Conservation (phyloP, 2,888 invertebrate genomes). For the Theodoxus fluviatilis region DNA sequence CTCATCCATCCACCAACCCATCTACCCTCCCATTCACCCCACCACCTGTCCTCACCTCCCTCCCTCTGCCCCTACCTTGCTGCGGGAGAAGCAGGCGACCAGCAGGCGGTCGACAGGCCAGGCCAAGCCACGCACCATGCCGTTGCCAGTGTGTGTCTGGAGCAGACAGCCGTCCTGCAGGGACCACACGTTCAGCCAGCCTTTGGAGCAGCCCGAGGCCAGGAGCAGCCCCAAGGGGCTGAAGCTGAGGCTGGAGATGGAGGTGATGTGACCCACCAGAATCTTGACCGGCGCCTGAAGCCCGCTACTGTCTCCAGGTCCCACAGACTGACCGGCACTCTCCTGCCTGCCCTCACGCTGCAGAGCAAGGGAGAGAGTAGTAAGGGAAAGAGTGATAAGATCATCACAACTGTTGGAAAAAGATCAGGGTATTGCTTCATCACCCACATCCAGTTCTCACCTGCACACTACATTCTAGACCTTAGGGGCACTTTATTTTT, state of each 20-base stretch:
- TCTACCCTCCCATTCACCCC: too few relatives aligned
- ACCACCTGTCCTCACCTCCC: too few relatives aligned
- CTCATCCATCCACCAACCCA: too few relatives aligned
- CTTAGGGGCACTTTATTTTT: too few relatives aligned
- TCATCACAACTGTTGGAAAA: too few relatives aligned
- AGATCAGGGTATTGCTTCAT: too few relatives aligned
- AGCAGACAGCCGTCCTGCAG: slow-evolving; percentile 70
- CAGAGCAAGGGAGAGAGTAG: too few relatives aligned
- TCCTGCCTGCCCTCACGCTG: too few relatives aligned
- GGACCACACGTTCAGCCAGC: slow-evolving; percentile 73
- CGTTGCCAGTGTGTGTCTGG: slow-evolving; percentile 70
- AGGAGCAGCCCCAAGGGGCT: slow-evolving; percentile 69
- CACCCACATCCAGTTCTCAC: too few relatives aligned
- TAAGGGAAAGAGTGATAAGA: too few relatives aligned
- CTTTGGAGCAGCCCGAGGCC: slow-evolving; percentile 69
- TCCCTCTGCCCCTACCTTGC: slow-evolving; percentile 68
- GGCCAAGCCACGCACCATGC: slow-evolving; percentile 68
- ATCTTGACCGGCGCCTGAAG: slow-evolving; percentile 32
- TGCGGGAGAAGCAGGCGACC: slow-evolving; percentile 69
- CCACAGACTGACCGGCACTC: too few relatives aligned
- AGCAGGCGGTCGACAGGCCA: slow-evolving; percentile 70
- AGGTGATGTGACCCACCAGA: slow-evolving; percentile 69
- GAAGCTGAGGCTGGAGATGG: slow-evolving; percentile 69
- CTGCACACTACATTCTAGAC: too few relatives aligned
- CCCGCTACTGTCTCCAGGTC: background rate